Base-by-base conservation (phyloP, 2,888 invertebrate genomes). In the Apamea crenata region DNA sequence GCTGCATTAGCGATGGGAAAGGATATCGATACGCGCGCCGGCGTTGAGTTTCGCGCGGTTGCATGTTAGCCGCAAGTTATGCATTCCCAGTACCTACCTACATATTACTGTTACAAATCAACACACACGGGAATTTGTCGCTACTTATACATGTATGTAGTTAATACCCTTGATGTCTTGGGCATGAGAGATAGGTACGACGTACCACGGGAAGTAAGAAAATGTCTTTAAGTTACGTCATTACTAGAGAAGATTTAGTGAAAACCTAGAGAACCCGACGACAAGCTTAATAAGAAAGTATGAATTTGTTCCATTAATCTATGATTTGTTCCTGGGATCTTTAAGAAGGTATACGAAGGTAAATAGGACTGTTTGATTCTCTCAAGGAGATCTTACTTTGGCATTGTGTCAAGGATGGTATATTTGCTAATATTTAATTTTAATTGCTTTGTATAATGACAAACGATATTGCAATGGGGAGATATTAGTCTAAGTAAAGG, bases 11-110 rank as follows among this genome's bases (percentile, higher is more conserved):
- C 91, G 92, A 94, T 95, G 95, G 93, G 95, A 96, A 95, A 91
- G 87, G 95, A 94, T 90, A 96, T 93, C 90, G 94, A 95, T 90
- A 95, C 94, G 87, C 81, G 85, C 79, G 88, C 82, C 53, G 88
- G 95, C 90, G 87, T 96, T 94, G 87, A 84, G 91, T 96, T 95
- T 92, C 95, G 91, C 93, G 94, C 93, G 95, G 95, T 94, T 89
- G 90, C 87, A 89, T 72, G 88, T 79, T 53, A 89, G 93, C 95
- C 95, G 91, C 96, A 94, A 94, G 92, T 90, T 93, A 92, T 92
- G 92, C 92, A 90, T 91, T 92, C 92, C 91, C 89, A 91, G 90
- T 90, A 87, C 36, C 36, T 90, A 87, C 36, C 36, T 71, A 65
- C 85, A 86, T 86, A 87, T 89, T 88, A 83, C 93, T 92, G 92